Base-by-base conservation (phyloP, 2,888 invertebrate species). In the Andrena dorsata region DNA sequence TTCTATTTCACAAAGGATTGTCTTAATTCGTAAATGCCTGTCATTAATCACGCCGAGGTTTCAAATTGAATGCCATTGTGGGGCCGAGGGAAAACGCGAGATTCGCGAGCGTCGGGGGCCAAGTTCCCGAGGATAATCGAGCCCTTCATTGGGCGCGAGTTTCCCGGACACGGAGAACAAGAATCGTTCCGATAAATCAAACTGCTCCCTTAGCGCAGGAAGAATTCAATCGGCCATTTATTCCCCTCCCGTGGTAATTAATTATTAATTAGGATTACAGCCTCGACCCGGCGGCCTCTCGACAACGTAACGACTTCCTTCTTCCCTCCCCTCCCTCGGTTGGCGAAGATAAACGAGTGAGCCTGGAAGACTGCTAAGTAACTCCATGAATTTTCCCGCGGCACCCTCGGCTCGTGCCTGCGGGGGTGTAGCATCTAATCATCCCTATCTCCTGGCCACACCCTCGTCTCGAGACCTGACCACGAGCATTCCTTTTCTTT, bases 341-440 rank as follows among this genome's bases (percentile, higher is more conserved):
- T 47, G 56, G 66, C 88, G 41, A 88, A 90, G 90, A 90, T 91
- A 91, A 91, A 91, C 90, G 90, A 90, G 90, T 87, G 89, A 91
- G 83, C 80, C 30, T 79, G 77, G 81, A 74, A 85, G 85, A 90
- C 90, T 84, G 89, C 90, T 90, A 90, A 91, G 92, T 90, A 91
- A 92, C 90, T 92, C 92, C 90, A 93, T 92, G 93, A 93, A 93
- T 93, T 93, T 93, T 90, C 92, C 92, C 90, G 89, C 72, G 51
- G 75, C 87, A 82, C 81, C 86, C 78, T 65, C 75, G 74, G 68
- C 73, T 83, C 81, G 82, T 80, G 78, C 72, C 86, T 86, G 60
- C 83, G 89, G 89, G 87, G 87, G 90, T 90, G 91, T 88, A 89
- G 84, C 88, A 90, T 89, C 92, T 92, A 92, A 93, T 93, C 92